Percentiles rank a stretch among this genome's conserved stretches.
Conservation (phyloP, 2,113 vertebrate species). For the Labrus mixtus region DNA sequence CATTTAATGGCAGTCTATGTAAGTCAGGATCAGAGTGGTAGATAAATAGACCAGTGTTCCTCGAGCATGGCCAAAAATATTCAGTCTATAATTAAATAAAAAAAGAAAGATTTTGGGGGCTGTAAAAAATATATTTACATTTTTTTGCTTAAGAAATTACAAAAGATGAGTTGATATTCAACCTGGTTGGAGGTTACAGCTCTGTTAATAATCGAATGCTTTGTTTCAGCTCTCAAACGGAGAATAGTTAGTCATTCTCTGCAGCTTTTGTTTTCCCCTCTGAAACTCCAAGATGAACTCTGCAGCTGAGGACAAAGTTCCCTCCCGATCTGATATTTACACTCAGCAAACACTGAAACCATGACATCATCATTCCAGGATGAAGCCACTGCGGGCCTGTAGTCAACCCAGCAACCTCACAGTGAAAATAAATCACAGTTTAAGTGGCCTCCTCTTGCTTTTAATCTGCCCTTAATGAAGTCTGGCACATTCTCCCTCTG, state of each 20-base stretch:
- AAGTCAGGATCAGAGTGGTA: not conserved
- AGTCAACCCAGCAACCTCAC: constrained; percentile 64
- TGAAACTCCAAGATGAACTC: constrained; percentile 51
- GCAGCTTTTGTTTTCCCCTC: constrained; percentile 26
- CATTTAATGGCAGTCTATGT: not conserved
- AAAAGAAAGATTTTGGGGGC: not conserved
- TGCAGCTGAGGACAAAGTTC: constrained; percentile 55
- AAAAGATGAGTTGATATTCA: not conserved
- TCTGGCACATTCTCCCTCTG: constrained; percentile 58
- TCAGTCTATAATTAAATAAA: not conserved
- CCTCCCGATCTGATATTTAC: constrained; percentile 73
- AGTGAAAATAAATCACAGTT: constrained; percentile 69
- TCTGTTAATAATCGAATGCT: not conserved
- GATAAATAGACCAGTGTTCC: not conserved
- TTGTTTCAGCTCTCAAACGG: constrained; percentile 21
- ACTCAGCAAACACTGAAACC: constrained; percentile 73
- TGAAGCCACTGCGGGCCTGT: constrained; percentile 48
- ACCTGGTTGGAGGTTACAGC: not conserved
- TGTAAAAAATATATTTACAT: not conserved
- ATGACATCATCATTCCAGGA: constrained; percentile 75
- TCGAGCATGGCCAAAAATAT: not conserved
- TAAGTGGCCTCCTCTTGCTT: constrained; percentile 61
- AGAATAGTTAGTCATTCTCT: not conserved
- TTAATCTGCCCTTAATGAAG: constrained; percentile 75
- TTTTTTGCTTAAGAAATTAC: constrained; percentile 5